A percentile compares a stretch with the other conserved stretches of the same genome.
Evolutionary conservation across 2,797 vertebrate species (phyloP).

Genomic region (Falco biarmicus): DNA sequence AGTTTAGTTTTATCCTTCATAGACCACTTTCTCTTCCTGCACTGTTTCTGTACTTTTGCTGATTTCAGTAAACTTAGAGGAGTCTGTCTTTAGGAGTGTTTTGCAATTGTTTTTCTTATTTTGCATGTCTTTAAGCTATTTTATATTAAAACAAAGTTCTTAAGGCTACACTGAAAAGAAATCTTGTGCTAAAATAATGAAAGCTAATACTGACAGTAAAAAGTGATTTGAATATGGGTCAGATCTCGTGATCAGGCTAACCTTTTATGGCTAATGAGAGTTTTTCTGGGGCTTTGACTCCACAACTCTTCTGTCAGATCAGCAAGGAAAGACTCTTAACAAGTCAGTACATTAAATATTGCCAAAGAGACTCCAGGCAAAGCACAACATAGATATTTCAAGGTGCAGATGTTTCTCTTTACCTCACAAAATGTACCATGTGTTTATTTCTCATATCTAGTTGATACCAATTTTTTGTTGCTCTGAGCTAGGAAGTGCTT

Average conservation of each 20-base stretch:
- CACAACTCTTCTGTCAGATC: neutral
- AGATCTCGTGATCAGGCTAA: neutral
- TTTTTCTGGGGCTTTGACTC: slow-evolving; percentile 22
- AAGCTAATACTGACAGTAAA: neutral
- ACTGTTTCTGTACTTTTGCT: accelerated
- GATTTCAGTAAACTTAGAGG: neutral
- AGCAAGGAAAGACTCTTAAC: slow-evolving; percentile 3
- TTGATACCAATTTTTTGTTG: neutral
- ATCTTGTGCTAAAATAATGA: slow-evolving; percentile 48
- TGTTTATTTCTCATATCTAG: neutral
- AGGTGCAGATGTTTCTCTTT: neutral
- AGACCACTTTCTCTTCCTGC: neutral
- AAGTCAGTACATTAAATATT: neutral
- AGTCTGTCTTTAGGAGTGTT: neutral
- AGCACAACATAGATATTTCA: neutral
- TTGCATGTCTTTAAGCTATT: neutral
- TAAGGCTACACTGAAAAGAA: slow-evolving; percentile 42
- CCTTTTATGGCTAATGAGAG: slow-evolving; percentile 7
- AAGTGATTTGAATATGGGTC: neutral
- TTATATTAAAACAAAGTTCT: slow-evolving; percentile 42
- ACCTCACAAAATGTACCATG: neutral
- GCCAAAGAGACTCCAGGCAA: neutral
- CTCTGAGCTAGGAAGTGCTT: neutral
- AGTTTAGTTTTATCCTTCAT: neutral
- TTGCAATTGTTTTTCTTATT: slow-evolving; percentile 20